Evolutionary conservation across 2,113 vertebrate species (phyloP).

Genomic region (Rana temporaria): DNA sequence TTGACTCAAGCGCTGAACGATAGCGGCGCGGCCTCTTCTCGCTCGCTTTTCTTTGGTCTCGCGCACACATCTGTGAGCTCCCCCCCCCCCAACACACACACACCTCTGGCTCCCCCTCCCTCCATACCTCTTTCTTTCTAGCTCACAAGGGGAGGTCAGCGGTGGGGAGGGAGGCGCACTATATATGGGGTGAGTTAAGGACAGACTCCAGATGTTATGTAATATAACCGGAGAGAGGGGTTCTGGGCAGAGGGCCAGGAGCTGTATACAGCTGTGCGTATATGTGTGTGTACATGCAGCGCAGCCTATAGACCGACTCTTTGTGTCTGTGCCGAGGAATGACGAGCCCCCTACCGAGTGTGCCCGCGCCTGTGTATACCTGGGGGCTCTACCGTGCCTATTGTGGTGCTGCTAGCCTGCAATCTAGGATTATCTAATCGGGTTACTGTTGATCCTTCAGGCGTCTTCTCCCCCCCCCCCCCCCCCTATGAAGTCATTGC

Average conservation of each 20-base stretch:
- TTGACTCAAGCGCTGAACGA: no score
- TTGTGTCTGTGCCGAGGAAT: neutral
- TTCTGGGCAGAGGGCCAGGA: constrained; percentile 3
- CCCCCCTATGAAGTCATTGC: neutral
- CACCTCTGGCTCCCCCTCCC: constrained; percentile 38
- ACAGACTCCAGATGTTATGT: constrained; percentile 55
- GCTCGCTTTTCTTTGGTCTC: no score
- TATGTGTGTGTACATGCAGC: neutral
- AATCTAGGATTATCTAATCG: neutral
- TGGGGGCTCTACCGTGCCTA: no score
- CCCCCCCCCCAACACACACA: constrained; percentile 3
- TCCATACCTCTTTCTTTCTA: constrained; percentile 24
- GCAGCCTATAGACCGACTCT: neutral
- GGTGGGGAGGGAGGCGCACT: neutral
- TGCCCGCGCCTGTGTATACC: neutral
- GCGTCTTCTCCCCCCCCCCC: neutral
- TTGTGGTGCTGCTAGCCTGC: neutral
- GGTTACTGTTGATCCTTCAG: neutral
- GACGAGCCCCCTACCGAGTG: neutral
- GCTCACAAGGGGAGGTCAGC: constrained; percentile 31
- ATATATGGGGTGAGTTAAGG: constrained; percentile 35
- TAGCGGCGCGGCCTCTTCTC: no score
- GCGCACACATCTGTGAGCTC: neutral
- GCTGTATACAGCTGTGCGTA: constrained; percentile 44
- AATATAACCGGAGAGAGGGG: constrained; percentile 22